Conservation (phyloP, 1,140 invertebrate species). For the Bilobella aurantiaca region DNA sequence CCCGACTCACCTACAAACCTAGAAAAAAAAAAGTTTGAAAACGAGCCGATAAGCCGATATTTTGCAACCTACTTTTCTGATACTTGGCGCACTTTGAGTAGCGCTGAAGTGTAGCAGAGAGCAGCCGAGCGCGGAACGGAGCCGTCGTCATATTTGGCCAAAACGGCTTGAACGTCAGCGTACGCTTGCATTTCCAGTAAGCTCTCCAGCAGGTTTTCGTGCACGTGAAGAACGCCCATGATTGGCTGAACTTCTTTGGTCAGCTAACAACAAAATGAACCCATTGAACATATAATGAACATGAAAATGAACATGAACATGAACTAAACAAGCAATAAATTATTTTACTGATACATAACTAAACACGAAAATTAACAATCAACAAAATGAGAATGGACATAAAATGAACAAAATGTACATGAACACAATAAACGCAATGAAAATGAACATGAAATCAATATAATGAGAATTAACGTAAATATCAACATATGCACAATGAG, state of each 20-base stretch:
- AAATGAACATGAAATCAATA: no score
- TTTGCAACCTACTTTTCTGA: constrained; percentile 65
- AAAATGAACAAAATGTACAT: no score
- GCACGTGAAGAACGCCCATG: constrained; percentile 89
- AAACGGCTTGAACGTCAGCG: constrained; percentile 88
- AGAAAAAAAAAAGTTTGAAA: constrained; percentile 9
- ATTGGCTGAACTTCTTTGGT: constrained; percentile 95
- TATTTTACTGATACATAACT: no score
- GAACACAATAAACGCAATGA: no score
- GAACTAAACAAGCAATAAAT: no score
- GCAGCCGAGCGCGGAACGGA: constrained; percentile 89
- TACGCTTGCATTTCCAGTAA: constrained; percentile 92
- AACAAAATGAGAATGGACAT: no score
- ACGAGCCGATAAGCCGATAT: neutral
- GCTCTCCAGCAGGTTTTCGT: constrained; percentile 95
- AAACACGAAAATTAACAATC: no score
- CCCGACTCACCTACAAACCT: constrained; percentile 43
- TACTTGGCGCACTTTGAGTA: constrained; percentile 83
- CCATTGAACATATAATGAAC: no score
- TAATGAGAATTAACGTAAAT: no score
- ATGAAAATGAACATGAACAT: no score
- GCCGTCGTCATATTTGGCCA: constrained; percentile 95
- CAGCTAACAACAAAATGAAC: constrained; percentile 48
- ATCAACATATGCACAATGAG: no score
- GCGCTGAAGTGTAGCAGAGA: constrained; percentile 92